Conservation (phyloP, 2,888 invertebrate genomes). For the Zonitis immaculata region DNA sequence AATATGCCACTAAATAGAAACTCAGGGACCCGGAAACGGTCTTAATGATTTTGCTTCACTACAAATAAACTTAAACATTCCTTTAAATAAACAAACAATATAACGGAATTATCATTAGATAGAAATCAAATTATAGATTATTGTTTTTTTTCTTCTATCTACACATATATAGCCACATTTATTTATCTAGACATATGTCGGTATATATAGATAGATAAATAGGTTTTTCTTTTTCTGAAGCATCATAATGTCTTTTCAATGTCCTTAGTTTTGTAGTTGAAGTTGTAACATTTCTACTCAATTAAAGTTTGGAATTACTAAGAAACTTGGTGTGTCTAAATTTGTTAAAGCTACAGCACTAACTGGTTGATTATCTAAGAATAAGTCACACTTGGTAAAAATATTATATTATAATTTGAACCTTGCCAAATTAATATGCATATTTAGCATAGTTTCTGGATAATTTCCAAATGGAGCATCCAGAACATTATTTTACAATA, state of each 20-base stretch:
- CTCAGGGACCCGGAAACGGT: slow-evolving; percentile 36
- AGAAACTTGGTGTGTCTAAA: slow-evolving; percentile 3
- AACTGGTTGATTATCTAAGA: background rate
- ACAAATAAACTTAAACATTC: slow-evolving; percentile 27
- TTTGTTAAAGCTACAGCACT: slow-evolving; percentile 5
- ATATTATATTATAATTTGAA: background rate
- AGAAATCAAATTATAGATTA: too few species aligned
- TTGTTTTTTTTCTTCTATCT: too few species aligned
- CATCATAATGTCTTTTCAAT: slow-evolving; percentile 4
- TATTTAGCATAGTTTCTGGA: background rate
- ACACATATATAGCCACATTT: too few species aligned
- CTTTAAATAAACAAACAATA: slow-evolving; percentile 10
- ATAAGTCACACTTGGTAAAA: background rate
- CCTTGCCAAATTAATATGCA: background rate
- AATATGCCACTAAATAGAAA: slow-evolving; percentile 38
- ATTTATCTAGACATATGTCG: too few species aligned
- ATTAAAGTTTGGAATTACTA: slow-evolving; percentile 4
- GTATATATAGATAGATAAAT: too few species aligned
- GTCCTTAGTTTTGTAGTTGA: slow-evolving; percentile 4
- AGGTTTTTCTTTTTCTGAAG: background rate
- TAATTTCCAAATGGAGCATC: background rate
- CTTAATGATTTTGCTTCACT: slow-evolving; percentile 36
- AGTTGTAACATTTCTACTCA: slow-evolving; percentile 3
- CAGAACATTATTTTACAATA: background rate
- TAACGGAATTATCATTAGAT: too few species aligned